Conservation (phyloP, 1,140 invertebrate species). For the Nephila pilipes region DNA sequence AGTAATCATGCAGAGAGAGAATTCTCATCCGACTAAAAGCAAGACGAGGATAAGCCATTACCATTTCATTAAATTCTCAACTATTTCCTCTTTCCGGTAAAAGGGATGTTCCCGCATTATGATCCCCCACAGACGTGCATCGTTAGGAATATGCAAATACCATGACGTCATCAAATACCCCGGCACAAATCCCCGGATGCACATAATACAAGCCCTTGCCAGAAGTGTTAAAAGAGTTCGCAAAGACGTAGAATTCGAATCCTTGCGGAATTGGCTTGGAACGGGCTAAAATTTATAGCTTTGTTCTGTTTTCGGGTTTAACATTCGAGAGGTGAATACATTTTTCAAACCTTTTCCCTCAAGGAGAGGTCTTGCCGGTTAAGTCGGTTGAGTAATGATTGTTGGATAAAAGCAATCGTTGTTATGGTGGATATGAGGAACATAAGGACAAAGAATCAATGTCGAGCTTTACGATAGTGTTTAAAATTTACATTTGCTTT, state of each 20-base stretch:
- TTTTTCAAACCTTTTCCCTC: conserved; percentile 52
- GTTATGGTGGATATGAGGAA: conserved; percentile 12
- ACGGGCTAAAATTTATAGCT: conserved; percentile 54
- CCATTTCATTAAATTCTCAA: conserved; percentile 70
- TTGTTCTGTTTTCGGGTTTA: conserved; percentile 37
- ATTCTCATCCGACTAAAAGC: conserved; percentile 43
- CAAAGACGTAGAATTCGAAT: conserved; percentile 37
- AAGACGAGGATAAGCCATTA: conserved; percentile 57
- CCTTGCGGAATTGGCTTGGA: conserved; percentile 40
- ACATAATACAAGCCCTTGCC: conserved; percentile 45
- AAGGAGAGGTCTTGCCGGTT: background rate
- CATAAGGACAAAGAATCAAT: background rate
- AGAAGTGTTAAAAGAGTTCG: conserved; percentile 59
- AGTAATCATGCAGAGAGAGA: conserved; percentile 41
- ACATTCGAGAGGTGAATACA: conserved; percentile 23
- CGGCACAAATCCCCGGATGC: conserved; percentile 20
- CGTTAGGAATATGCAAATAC: conserved; percentile 70
- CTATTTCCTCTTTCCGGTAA: conserved; percentile 48
- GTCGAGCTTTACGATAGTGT: background rate
- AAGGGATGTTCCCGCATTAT: conserved; percentile 39
- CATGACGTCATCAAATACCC: conserved; percentile 65
- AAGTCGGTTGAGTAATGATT: conserved; percentile 23
- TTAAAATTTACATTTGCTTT: background rate
- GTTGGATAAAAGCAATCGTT: conserved; percentile 4
- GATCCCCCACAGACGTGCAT: conserved; percentile 40